Evolutionary conservation across 2,797 vertebrate genomes (phyloP), one percentile per base, ranked within the genome.

Genomic region (Eidolon dupreanum): DNA sequence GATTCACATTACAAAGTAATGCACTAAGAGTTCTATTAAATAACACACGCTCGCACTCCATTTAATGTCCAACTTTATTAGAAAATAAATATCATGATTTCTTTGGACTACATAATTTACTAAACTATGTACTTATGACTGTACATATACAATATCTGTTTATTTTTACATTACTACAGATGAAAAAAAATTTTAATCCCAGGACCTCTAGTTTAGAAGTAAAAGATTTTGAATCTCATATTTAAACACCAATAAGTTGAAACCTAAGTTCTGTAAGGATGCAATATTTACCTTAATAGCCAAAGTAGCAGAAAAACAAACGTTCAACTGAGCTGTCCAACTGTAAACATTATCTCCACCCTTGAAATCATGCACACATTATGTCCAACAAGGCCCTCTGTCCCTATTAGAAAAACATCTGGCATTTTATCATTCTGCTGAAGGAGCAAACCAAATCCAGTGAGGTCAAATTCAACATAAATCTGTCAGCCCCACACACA

Each of bases 291-390:
- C 75, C 81, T 61, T 73, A 85, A 87, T 5, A 71, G 36, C 77
- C 26, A 2, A 88, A 95, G 73, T n/a, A 59, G 63, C 66, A 83
- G 46, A 83, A 94, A 94, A 91, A 89, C 22, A 77, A 94, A 73
- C 1, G 2, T 65, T 71, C 36, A 81, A 12, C 51, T 83, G 78
- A 74, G 22, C 24, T 57, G 51, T 31, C 70, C 51, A 28, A 75
- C 41, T 43, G 8, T 81, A 53, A 31, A 68, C 31, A 38, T 66
- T 33, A 75, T 85, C 53, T 28, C 31, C 7, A 70, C 71, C 38
- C 71, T 81, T 77, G 77, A 92, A 77, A 86, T 86, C 46, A 66
- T 36, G 33, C 33, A 83, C 15, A 10, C 26, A 57, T 65, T 55
- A 41, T 28, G 24, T 93, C 38, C 88, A 38, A 51, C 75, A 92